Evolutionary conservation across 2,113 vertebrate species (phyloP).

Genomic region (Carlito syrichta): DNA sequence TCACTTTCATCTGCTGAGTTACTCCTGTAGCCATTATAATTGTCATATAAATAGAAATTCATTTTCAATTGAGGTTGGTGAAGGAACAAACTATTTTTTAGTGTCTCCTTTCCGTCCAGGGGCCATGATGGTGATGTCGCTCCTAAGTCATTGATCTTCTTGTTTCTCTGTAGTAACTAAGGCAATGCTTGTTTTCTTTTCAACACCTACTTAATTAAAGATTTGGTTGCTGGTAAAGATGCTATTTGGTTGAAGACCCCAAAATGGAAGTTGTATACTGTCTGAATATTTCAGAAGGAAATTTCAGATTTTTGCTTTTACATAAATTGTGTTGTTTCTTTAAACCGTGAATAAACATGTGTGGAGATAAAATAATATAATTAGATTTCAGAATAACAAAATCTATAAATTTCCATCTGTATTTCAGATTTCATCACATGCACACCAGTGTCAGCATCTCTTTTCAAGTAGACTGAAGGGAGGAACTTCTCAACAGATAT

Average conservation of each 20-base stretch:
- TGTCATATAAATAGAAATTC: neutral
- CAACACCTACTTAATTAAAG: neutral
- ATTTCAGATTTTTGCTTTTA: neutral
- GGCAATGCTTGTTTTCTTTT: neutral
- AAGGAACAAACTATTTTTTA: neutral
- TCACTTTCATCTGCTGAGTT: neutral
- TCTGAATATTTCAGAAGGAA: neutral
- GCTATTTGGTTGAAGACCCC: neutral
- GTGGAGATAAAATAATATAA: neutral
- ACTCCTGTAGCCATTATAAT: neutral
- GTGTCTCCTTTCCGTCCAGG: neutral
- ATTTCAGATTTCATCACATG: neutral
- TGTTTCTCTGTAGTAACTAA: neutral
- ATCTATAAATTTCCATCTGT: neutral
- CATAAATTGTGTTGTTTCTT: neutral
- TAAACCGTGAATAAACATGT: neutral
- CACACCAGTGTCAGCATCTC: neutral
- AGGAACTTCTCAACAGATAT: neutral
- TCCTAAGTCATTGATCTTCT: neutral
- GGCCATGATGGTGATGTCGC: neutral
- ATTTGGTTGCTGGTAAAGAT: neutral
- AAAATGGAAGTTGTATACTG: neutral
- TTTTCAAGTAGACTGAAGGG: neutral
- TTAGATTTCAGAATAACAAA: neutral
- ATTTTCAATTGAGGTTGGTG: neutral